Percentiles rank a stretch among this genome's conserved stretches.
Conservation (phyloP, 2,888 invertebrate species). For the Phasia obesa region DNA sequence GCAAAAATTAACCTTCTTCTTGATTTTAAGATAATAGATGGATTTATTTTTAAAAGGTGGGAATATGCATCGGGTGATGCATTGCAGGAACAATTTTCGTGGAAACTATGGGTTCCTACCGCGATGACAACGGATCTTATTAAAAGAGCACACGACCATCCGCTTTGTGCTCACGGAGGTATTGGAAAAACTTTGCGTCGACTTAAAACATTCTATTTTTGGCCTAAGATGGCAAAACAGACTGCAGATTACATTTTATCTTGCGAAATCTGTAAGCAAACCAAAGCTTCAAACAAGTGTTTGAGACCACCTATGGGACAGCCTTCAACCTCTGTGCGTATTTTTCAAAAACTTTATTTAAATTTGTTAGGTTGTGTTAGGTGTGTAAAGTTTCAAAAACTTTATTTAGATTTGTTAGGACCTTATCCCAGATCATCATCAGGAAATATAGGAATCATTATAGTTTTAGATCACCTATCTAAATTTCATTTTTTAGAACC, state of each 20-base stretch:
- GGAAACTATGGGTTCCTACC: no score
- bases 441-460: no score
- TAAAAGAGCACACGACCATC: not conserved
- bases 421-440: conserved; percentile 11
- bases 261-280: conserved; percentile 8
- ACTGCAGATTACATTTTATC: conserved; percentile 6
- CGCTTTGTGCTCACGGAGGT: not conserved
- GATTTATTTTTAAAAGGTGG: no score
- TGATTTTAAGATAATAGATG: no score
- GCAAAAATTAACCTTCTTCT: no score
- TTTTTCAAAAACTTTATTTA: conserved; percentile 14
- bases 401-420: conserved; percentile 3
- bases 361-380: no score
- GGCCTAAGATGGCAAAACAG: conserved; percentile 29
- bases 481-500: no score
- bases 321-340: not conserved
- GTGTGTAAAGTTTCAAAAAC: no score
- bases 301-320: conserved; percentile 7
- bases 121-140: not conserved
- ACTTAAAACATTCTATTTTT: conserved; percentile 17
- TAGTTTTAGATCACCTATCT: no score
- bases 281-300: conserved; percentile 7
- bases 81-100: no score
- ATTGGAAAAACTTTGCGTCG: not conserved
- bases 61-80: no score